These are phyloP conservation scores for Holacanthella duospinosa DNA, from an alignment of 2,888 invertebrate species.

Conservation along the genomic window DNA sequence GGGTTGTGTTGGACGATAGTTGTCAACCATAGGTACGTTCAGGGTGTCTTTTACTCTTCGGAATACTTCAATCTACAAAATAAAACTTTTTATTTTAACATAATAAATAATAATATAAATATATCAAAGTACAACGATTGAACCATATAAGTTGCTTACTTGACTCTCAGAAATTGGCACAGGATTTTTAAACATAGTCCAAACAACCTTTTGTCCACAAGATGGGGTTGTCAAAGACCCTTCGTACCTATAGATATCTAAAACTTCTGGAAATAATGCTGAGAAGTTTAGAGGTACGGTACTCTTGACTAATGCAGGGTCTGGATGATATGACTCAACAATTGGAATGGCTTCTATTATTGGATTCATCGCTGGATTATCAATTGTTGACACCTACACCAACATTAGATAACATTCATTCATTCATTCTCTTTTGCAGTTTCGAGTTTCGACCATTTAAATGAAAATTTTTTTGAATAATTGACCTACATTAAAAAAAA, in stretches of 20 bases:
- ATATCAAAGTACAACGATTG: background rate
- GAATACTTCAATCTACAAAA: conserved; percentile 24
- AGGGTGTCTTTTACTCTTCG: conserved; percentile 19
- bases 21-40: conserved; percentile 24
- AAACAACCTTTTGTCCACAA: conserved; percentile 29
- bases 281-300: conserved; percentile 23
- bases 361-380: conserved; percentile 25
- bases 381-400: conserved; percentile 19
- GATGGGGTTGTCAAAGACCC: conserved; percentile 32
- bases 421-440: background rate
- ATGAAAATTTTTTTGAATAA: background rate
- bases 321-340: conserved; percentile 12
- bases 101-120: conserved; percentile 1
- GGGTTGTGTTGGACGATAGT: conserved; percentile 30
- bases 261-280: conserved; percentile 25
- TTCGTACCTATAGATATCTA: conserved; percentile 30
- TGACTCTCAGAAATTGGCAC: conserved; percentile 23
- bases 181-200: conserved; percentile 25
- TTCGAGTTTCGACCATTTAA: background rate
- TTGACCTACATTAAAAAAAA: conserved; percentile 29
- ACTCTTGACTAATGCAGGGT: background rate
- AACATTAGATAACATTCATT: background rate
- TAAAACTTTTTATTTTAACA: background rate
- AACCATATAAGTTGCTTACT: conserved; percentile 11
- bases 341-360: conserved; percentile 10